A percentile compares a stretch with the other conserved stretches of the same genome.
Evolutionary conservation across 2,797 vertebrate genomes (phyloP).

Genomic region (Enteromius trimaculatus): DNA sequence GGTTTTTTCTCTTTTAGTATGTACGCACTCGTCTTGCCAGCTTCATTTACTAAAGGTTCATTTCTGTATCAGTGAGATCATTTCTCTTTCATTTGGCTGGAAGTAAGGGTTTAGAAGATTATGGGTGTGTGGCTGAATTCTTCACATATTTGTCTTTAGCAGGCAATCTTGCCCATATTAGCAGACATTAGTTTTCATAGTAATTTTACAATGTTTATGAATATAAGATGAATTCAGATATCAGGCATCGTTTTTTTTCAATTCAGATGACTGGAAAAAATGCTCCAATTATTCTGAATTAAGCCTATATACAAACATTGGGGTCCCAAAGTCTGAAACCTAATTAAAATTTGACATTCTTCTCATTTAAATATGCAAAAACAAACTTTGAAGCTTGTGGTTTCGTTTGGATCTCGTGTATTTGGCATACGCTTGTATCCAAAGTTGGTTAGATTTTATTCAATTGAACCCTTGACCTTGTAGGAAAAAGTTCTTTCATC

Average conservation of each 20-base stretch:
- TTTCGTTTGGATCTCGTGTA: background rate
- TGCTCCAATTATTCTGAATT: background rate
- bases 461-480: background rate
- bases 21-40: slow-evolving; percentile 13
- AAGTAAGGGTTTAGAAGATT: background rate
- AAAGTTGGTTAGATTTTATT: background rate
- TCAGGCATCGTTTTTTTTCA: background rate
- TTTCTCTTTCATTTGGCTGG: slow-evolving; percentile 4
- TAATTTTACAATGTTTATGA: background rate
- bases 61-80: slow-evolving; percentile 9
- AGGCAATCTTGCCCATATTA: background rate
- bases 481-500: background rate
- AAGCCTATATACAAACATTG: background rate
- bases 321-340: background rate
- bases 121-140: background rate
- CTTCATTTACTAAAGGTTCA: slow-evolving; percentile 30
- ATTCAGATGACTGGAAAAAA: background rate
- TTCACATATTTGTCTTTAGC: background rate
- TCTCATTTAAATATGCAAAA: background rate
- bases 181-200: background rate
- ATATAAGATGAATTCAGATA: background rate
- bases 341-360: background rate
- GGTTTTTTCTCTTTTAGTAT: slow-evolving; percentile 57
- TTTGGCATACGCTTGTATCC: slow-evolving; percentile 1
- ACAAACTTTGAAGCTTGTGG: background rate